Evolutionary conservation across 2,797 vertebrate species (phyloP).

Genomic region (Tokudaia tokunoshimensis): DNA sequence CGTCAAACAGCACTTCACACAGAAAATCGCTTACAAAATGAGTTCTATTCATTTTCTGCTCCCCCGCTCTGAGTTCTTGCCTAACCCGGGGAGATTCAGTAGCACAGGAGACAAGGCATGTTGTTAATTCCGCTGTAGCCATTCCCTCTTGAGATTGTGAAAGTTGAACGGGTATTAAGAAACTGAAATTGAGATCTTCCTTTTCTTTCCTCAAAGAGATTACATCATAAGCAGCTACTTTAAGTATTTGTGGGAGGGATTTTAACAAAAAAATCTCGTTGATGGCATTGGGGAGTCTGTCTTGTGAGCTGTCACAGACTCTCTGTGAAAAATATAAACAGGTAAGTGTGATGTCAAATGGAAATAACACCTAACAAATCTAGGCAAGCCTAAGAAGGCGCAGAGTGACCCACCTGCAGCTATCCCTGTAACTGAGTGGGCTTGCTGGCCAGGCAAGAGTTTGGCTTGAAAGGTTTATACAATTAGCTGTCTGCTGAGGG

Average conservation of each 20-base stretch:
- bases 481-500: neutral
- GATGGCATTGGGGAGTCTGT: slow-evolving; percentile 50
- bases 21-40: slow-evolving; percentile 63
- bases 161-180: slow-evolving; percentile 27
- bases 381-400: neutral
- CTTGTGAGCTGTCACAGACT: neutral
- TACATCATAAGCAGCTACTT: slow-evolving; percentile 65
- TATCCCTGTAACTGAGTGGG: neutral
- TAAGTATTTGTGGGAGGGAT: slow-evolving; percentile 60
- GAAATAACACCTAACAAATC: slow-evolving; percentile 31
- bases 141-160: slow-evolving; percentile 56
- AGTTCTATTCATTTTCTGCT: slow-evolving; percentile 31
- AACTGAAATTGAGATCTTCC: slow-evolving; percentile 18
- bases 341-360: slow-evolving; percentile 30
- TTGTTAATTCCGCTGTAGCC: neutral
- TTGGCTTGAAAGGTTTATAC: slow-evolving; percentile 24
- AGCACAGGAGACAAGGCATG: neutral
- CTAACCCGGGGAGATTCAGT: neutral
- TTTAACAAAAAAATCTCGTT: neutral
- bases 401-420: neutral
- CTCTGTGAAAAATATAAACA: slow-evolving; percentile 60
- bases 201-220: slow-evolving; percentile 41
- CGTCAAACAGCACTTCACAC: slow-evolving; percentile 40
- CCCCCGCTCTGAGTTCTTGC: slow-evolving; percentile 49
- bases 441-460: neutral